Evolutionary conservation across 2,113 vertebrate genomes (phyloP).

Genomic region (Odontesthes bonariensis): DNA sequence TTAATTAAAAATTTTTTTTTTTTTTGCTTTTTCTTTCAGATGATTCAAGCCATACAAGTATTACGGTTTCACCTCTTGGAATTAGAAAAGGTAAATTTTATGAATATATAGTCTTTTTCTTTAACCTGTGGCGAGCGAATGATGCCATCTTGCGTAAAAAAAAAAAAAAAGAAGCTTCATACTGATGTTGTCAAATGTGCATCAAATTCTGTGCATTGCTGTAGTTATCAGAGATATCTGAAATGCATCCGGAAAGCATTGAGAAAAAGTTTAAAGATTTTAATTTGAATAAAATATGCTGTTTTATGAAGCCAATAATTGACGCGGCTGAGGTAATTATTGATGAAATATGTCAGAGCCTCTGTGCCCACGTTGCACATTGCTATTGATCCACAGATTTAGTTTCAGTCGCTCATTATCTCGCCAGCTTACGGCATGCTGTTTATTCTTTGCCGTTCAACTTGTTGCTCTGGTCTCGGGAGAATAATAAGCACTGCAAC

Average conservation of each 20-base stretch:
- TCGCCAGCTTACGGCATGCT: slow-evolving; percentile 50
- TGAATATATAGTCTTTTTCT: slow-evolving; percentile 24
- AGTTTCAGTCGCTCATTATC: slow-evolving; percentile 69
- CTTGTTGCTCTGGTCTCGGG: slow-evolving; percentile 94
- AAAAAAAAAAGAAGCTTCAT: no score
- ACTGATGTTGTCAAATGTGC: not conserved
- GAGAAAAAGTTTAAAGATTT: slow-evolving; percentile 14
- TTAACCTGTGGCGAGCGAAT: not conserved
- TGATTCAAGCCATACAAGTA: slow-evolving; percentile 99
- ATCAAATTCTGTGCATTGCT: not conserved
- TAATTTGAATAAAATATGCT: slow-evolving; percentile 34
- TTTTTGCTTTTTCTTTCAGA: slow-evolving; percentile 80
- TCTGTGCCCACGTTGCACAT: slow-evolving; percentile 53
- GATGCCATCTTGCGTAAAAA: slow-evolving; percentile 8
- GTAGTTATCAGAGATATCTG: not conserved
- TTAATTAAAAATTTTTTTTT: no score
- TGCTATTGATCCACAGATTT: slow-evolving; percentile 75
- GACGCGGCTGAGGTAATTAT: slow-evolving; percentile 38
- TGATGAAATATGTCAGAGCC: slow-evolving; percentile 47
- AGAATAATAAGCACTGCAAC: slow-evolving; percentile 92
- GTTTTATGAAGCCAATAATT: slow-evolving; percentile 53
- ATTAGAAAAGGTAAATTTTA: slow-evolving; percentile 96
- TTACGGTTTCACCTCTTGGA: slow-evolving; percentile 99
- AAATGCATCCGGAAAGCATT: slow-evolving; percentile 7
- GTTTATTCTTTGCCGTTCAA: slow-evolving; percentile 77